phyloP scores from a whole-genome alignment of 2,888 invertebrate genomes.

The Dichetophora obliterata region DNA sequence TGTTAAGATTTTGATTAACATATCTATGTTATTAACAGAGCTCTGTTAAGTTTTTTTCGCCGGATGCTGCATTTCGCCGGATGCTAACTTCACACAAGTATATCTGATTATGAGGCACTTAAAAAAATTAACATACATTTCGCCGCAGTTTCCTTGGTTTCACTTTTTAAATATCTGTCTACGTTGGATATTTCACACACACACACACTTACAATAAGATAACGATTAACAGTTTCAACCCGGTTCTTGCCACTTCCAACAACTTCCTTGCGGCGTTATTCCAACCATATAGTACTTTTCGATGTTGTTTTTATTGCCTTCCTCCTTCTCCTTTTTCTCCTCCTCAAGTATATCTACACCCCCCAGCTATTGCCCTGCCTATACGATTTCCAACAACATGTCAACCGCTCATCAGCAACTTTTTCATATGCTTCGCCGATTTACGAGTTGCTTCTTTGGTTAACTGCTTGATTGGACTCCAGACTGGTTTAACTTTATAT shows the following conservation, averaged over 20 bases:
- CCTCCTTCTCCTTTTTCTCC: neutral
- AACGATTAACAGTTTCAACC: neutral
- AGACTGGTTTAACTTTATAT: neutral
- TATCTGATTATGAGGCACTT: too few species aligned
- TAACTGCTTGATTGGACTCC: neutral
- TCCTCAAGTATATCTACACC: neutral
- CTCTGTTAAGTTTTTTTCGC: too few species aligned
- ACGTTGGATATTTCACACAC: neutral
- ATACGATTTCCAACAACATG: neutral
- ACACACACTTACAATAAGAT: neutral
- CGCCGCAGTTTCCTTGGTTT: constrained; percentile 12
- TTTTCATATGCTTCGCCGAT: neutral
- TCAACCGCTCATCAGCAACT: constrained; percentile 12
- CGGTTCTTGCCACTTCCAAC: neutral
- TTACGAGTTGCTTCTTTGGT: constrained; percentile 6
- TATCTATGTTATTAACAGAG: too few species aligned
- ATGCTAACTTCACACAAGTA: too few species aligned
- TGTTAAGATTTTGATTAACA: too few species aligned
- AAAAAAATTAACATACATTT: neutral
- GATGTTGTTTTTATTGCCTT: neutral
- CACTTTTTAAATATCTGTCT: neutral
- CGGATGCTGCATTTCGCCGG: too few species aligned
- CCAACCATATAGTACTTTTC: too few species aligned
- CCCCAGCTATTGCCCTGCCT: neutral
- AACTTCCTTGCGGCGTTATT: constrained; percentile 16